Base-by-base conservation (phyloP, 2,113 vertebrate species). In the Gorilla gorilla region DNA sequence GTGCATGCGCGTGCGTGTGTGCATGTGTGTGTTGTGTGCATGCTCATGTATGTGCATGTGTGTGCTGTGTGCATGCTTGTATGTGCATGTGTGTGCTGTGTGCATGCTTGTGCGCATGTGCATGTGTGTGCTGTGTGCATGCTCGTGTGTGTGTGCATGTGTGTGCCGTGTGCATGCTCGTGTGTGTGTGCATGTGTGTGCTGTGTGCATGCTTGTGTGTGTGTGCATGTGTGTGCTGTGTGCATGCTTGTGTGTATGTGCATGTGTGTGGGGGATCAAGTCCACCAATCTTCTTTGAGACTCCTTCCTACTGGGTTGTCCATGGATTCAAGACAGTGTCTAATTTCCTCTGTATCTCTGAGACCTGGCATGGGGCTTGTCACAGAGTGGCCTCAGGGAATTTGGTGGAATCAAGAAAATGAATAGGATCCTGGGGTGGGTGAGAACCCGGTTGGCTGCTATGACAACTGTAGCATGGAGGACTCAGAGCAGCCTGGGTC, bases 111-210 rank as follows among this genome's bases (percentile, higher is more conserved):
- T 59, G 57, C 1, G 40, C 30, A 10, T 27, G 59, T 27, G 23
- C 57, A 4, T 59, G 57, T 23, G 59, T 5, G 14, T n/a, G 30
- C 61, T 27, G 10, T 18, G 6, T 72, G 48, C 43, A 30, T 64
- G 27, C 25, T 61, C 0, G 5, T 12, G 59, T 5, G 11, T 61
- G 8, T 43, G 7, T 17, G 22, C 12, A 22, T 22, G 32, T 25
- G 4, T 0, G 1, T 9, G 16, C 43, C 7, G 59, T 2, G 8
- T 3, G 50, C 16, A 23, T 22, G 20, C 23, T 2, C 0, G 1
- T 13, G 10, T 27, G 8, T 59, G 13, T 23, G 8, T 70, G 61
- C 55, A 9, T 59, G 57, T 59, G 57, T 59, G 8, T 59, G 22
- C 3, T 30, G 59, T 27, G 59, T 27, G 23, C 23, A 4, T 59